Percentiles rank a stretch among this genome's conserved stretches.
Conservation (phyloP, 2,888 invertebrate species). For the Ornithoptera priamus region DNA sequence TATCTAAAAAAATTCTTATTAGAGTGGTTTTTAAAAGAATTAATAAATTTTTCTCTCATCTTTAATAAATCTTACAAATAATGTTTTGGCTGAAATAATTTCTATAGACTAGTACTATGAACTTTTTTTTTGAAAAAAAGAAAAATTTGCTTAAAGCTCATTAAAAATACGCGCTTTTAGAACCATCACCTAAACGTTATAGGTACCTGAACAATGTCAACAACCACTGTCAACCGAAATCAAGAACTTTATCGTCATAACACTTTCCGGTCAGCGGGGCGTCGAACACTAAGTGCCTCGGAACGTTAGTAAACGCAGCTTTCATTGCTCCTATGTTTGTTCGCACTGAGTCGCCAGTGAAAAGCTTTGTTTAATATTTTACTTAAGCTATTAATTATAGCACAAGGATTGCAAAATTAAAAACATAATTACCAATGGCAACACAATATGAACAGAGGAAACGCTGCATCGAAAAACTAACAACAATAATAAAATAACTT, state of each 20-base stretch:
- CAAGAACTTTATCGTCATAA: constrained; percentile 11
- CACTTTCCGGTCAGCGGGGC: constrained; percentile 18
- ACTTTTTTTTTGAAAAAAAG: background rate
- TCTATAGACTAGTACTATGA: too few relatives aligned
- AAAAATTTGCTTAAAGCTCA: background rate
- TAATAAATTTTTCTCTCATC: too few relatives aligned
- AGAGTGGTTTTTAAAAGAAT: too few relatives aligned
- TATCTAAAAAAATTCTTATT: too few relatives aligned
- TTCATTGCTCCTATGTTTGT: background rate
- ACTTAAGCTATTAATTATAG: constrained; percentile 7
- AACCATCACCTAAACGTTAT: background rate
- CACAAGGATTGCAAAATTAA: background rate
- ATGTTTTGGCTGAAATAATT: too few relatives aligned
- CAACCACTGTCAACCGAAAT: constrained; percentile 10
- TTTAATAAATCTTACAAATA: too few relatives aligned
- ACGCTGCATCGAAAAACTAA: background rate
- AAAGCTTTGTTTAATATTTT: constrained; percentile 16
- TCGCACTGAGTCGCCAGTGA: constrained; percentile 9
- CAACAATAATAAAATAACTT: constrained; percentile 5
- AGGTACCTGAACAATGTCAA: background rate
- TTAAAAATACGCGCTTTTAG: background rate
- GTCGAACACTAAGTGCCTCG: constrained; percentile 13
- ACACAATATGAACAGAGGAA: background rate
- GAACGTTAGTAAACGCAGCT: constrained; percentile 15
- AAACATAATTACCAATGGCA: constrained; percentile 3